These are phyloP conservation scores for Lepidurus arcticus DNA, from an alignment of 1,140 invertebrate species.

Conservation along the genomic window DNA sequence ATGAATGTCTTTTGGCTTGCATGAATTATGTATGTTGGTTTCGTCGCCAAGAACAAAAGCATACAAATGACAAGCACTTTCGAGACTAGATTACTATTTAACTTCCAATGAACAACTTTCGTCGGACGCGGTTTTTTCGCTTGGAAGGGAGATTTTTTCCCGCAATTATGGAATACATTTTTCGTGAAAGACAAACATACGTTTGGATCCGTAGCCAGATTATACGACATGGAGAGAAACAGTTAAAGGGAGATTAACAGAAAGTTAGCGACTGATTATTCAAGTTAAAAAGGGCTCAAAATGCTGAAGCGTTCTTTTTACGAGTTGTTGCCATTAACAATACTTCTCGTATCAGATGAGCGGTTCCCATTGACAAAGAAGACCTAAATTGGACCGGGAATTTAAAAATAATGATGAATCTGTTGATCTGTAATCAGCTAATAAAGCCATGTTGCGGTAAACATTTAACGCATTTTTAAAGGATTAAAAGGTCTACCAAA, in stretches of 20 bases:
- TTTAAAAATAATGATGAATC: neutral
- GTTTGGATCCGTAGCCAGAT: neutral
- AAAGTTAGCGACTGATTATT: neutral
- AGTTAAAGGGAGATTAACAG: neutral
- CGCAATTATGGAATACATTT: neutral
- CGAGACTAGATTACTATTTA: neutral
- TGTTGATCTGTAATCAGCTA: neutral
- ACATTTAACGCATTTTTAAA: neutral
- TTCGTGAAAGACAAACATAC: neutral
- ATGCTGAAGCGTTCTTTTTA: neutral
- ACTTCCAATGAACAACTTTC: neutral
- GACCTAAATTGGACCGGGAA: slow-evolving; percentile 9
- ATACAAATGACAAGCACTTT: slow-evolving; percentile 10
- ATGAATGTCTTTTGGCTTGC: neutral
- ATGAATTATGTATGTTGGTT: slow-evolving; percentile 1
- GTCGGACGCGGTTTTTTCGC: neutral
- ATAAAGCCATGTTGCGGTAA: neutral
- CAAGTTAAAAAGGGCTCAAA: neutral
- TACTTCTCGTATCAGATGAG: neutral
- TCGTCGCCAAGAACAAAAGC: neutral
- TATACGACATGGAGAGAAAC: neutral
- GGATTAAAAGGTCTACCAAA: neutral
- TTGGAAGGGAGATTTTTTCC: neutral
- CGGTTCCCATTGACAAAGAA: slow-evolving; percentile 3
- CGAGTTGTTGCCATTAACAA: slow-evolving; percentile 8